Evolutionary conservation across 2,888 invertebrate genomes (phyloP), one percentile per base, ranked within the genome.

Genomic region (Cerceris ruficornis): DNA sequence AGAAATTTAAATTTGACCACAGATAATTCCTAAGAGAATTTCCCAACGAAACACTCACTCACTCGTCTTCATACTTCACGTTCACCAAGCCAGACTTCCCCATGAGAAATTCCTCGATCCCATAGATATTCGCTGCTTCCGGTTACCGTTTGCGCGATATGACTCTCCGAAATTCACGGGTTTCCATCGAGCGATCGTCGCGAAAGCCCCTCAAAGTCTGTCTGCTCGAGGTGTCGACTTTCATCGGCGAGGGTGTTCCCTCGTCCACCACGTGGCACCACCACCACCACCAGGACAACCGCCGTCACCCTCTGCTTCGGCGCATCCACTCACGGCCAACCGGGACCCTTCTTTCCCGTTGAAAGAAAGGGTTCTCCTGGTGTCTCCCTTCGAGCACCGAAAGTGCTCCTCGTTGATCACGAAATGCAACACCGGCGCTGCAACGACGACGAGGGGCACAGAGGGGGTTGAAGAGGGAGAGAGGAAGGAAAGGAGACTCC

Each of bases 371-470:
- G 70, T 75, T 73, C 72, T 75, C 69, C 54, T 42, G 66, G 73
- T 81, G 73, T 73, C 69, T 70, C 80, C 68, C 71, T 69, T 68
- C 72, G 77, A 76, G 69, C 67, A 74, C 73, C 77, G 49, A 78
- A 81, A 78, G 81, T 78, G 75, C 69, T 83, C 74, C 77, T 85
- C 77, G 77, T 78, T 85, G 75, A 84, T 75, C 83, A 83, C 83
- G 84, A 85, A 84, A 84, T 68, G 75, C 75, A 83, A 84, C 78
- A 83, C 81, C 81, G 74, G 0, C 60, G 61, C 6, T 52, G 66
- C 65, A 71, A 42, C 55, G 57, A 54, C 67, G 41, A 13, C 4
- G 28, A 54, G 52, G 50, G 43, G 14, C 49, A 57, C 50, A 64
- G 39, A 14, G 50, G 15, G 42, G 54, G 15, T 28, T 46, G 68